Conservation (phyloP, 2,888 invertebrate genomes). For the Herminia tarsipennalis region DNA sequence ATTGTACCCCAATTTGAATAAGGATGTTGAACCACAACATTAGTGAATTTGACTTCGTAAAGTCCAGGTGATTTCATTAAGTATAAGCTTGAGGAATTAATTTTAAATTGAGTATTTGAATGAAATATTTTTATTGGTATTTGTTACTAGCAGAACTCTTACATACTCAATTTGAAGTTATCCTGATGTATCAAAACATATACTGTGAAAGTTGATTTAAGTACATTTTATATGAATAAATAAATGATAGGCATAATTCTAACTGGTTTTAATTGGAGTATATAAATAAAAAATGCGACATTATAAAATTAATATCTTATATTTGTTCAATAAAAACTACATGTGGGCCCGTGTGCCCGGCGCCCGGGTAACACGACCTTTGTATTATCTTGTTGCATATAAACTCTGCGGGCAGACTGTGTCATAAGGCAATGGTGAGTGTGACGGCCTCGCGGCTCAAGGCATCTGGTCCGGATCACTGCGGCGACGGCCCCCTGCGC, state of each 20-base stretch:
- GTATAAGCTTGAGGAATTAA: neutral
- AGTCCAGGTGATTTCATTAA: neutral
- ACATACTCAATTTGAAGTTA: neutral
- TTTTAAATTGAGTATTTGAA: neutral
- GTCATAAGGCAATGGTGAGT: slow-evolving; percentile 84
- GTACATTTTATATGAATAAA: slow-evolving; percentile 27
- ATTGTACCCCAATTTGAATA: slow-evolving; percentile 89
- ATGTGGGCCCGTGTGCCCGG: slow-evolving; percentile 85
- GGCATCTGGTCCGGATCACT: slow-evolving; percentile 72
- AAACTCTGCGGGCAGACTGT: slow-evolving; percentile 86
- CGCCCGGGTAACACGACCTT: slow-evolving; percentile 85
- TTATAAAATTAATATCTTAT: slow-evolving; percentile 86
- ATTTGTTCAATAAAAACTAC: slow-evolving; percentile 86
- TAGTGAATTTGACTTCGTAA: slow-evolving; percentile 22
- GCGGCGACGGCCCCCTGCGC: slow-evolving; percentile 49
- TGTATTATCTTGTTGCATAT: slow-evolving; percentile 85
- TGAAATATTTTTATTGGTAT: no score
- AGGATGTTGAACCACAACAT: slow-evolving; percentile 70
- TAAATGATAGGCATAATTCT: slow-evolving; percentile 31
- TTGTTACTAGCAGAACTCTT: neutral
- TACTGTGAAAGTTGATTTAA: slow-evolving; percentile 3
- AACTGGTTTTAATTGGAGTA: slow-evolving; percentile 25
- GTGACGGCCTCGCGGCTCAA: slow-evolving; percentile 67
- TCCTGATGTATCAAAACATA: neutral
- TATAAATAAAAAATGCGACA: slow-evolving; percentile 71